Base-by-base conservation (phyloP, 2,113 vertebrate genomes). In the Sinocyclocheilus grahami region DNA sequence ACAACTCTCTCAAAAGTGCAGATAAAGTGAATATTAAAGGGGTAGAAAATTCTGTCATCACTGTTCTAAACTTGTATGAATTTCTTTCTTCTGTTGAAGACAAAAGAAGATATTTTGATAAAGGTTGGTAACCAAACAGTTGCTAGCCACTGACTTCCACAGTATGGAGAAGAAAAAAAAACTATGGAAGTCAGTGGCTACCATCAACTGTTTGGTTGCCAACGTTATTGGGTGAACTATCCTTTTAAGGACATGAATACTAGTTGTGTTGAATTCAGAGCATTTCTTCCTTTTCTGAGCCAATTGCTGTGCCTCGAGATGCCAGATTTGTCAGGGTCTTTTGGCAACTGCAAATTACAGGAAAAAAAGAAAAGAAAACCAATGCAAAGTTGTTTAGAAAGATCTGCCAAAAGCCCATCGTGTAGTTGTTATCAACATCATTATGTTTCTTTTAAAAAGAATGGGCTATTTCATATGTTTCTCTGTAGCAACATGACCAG, bases 271-370 rank as follows among this genome's bases (percentile, higher is more conserved):
- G 79, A n/a, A 67, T 30, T 67, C 4, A 69, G 11, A 82, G 39
- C 18, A 18, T 8, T 20, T 65, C 62, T 62, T 42, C n/a, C 33
- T 80, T 42, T 13, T 81, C 80, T 51, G 80, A 69, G 63, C 80
- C 46, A 69, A 69, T 7, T 82, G 46, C 51, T 33, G 46, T 82
- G 80, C 80, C 24, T 48, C 62, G 7, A 48, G 58, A 82, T 82
- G 42, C 39, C 79, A 82, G 9, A 69, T 82, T 82, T 82, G 62
- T 81, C 78, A 82, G 42, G 24, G 24, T 18, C 63, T 69, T 79
- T 62, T 82, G 42, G 80, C 80, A 82, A 48, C 63, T 46, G 13
- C 9, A 82, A 53, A 69, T 51, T 82, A 82, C 39, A 27, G 13
- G n/a, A 46, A 65, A n/a, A 80, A 51, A 48, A 46, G 37, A 48